A percentile compares a stretch with the other conserved stretches of the same genome.
Conservation (phyloP, 2,888 invertebrate species). For the Conomelus anceps region DNA sequence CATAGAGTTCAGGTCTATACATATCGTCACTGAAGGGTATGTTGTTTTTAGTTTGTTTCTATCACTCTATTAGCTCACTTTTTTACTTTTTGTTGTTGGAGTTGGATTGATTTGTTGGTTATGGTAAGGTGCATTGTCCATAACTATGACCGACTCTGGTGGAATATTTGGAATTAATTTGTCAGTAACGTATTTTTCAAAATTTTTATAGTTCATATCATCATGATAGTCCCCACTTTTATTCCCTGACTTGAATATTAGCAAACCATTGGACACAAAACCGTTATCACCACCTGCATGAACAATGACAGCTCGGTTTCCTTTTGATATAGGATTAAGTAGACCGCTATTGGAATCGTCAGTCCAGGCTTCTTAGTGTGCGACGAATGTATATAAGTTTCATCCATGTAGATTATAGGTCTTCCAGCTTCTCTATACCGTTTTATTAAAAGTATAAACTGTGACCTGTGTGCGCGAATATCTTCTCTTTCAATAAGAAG, state of each 20-base stretch:
- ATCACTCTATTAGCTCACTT: no score
- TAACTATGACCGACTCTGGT: no score
- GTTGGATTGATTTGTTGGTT: no score
- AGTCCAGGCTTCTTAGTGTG: conserved; percentile 13
- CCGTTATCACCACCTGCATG: not conserved
- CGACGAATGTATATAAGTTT: conserved; percentile 5
- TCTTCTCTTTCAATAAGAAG: conserved; percentile 9
- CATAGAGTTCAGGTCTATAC: no score
- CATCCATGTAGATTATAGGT: conserved; percentile 12
- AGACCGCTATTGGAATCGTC: conserved; percentile 15
- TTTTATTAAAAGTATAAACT: not conserved
- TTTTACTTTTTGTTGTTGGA: no score
- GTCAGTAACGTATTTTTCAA: conserved; percentile 5
- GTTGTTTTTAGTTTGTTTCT: no score
- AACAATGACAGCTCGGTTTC: not conserved
- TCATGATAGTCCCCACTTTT: conserved; percentile 14
- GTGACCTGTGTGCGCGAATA: not conserved
- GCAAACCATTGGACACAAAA: conserved; percentile 8
- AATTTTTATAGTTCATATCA: no score
- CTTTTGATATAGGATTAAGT: not conserved
- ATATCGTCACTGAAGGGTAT: no score
- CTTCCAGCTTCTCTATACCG: conserved; percentile 26
- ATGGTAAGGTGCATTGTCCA: no score
- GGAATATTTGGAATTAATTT: no score
- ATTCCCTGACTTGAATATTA: conserved; percentile 2